phyloP scores from a whole-genome alignment of 2,113 vertebrate genomes.

The Cynopterus brachyotis region DNA sequence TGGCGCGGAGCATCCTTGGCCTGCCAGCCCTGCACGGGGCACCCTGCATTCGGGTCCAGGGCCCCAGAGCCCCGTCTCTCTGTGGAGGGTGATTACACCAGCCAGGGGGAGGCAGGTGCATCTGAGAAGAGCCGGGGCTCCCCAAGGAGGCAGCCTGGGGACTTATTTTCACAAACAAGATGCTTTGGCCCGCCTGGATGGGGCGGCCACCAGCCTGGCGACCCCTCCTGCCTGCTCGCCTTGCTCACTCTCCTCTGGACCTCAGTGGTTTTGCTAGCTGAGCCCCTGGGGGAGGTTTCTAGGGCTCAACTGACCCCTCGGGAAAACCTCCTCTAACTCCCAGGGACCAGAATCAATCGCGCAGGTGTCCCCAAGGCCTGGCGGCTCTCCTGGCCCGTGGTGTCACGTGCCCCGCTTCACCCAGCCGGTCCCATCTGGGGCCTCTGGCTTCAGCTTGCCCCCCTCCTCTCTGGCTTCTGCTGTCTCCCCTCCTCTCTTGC shows the following conservation, averaged over 20 bases:
- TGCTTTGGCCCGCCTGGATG: background rate
- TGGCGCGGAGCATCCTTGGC: fast-evolving
- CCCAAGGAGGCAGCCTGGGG: background rate
- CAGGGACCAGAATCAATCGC: slow-evolving; percentile 54
- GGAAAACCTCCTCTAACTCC: slow-evolving; percentile 24
- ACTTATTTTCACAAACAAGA: background rate
- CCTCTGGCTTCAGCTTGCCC: background rate
- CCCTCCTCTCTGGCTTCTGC: background rate
- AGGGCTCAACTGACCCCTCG: slow-evolving; percentile 29
- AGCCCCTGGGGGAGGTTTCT: slow-evolving; percentile 20
- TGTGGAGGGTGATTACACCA: background rate
- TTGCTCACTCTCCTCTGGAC: slow-evolving; percentile 5
- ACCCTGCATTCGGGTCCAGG: background rate
- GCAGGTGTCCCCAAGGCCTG: background rate
- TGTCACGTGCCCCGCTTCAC: background rate
- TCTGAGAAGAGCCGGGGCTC: background rate
- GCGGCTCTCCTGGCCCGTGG: background rate
- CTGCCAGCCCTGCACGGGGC: background rate
- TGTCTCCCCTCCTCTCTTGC: background rate
- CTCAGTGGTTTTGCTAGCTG: background rate
- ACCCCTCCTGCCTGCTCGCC: background rate
- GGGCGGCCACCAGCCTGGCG: background rate
- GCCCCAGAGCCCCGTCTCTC: background rate
- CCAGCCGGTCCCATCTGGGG: slow-evolving; percentile 16
- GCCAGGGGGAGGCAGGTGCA: background rate